A percentile compares a stretch with the other conserved stretches of the same genome.
These are phyloP conservation scores for Oxyruncus cristatus DNA, from an alignment of 2,113 vertebrate genomes.

Conservation along the genomic window DNA sequence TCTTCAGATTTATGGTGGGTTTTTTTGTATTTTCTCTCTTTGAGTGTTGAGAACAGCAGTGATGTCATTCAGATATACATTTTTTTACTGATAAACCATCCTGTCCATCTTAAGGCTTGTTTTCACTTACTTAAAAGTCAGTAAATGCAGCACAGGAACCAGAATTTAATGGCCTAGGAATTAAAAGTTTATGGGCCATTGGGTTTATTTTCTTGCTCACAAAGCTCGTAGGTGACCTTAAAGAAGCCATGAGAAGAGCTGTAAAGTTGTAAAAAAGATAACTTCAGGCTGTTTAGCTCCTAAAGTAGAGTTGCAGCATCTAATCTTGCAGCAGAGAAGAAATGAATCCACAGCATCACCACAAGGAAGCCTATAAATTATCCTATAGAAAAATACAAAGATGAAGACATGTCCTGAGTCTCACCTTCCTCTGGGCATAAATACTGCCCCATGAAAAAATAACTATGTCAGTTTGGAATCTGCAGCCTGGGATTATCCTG, in stretches of 20 bases:
- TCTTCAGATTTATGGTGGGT: neutral
- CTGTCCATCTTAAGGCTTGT: neutral
- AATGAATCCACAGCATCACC: neutral
- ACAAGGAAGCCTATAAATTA: neutral
- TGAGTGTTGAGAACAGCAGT: neutral
- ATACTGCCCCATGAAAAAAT: neutral
- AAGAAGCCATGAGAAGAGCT: neutral
- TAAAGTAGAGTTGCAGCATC: neutral
- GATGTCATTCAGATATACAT: neutral
- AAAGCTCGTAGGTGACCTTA: neutral
- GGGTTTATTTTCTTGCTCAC: neutral
- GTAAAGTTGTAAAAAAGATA: neutral
- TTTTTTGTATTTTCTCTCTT: neutral
- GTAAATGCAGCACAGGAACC: neutral
- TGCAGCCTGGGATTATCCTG: neutral
- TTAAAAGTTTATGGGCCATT: neutral
- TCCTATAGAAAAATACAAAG: neutral
- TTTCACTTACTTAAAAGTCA: neutral
- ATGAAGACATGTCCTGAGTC: neutral
- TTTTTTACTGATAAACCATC: neutral
- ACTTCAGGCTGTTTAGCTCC: neutral
- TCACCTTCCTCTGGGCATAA: neutral
- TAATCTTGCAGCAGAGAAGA: neutral
- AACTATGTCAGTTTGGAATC: neutral
- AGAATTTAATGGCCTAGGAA: neutral